Base-by-base conservation (phyloP, 2,797 vertebrate species). In the Cuculus canorus region DNA sequence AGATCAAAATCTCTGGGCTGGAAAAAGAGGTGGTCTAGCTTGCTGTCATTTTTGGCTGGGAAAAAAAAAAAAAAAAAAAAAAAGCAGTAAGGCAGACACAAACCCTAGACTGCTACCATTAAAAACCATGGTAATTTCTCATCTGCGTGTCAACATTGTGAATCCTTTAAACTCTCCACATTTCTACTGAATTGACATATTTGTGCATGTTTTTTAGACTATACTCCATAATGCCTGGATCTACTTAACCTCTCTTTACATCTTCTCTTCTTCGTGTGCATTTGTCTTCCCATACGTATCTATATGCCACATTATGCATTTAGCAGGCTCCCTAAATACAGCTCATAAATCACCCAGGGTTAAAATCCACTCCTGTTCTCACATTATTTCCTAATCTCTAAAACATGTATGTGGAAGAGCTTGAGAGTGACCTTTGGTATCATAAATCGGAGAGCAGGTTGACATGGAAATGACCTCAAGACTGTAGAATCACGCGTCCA, bases 321-420 rank as follows among this genome's bases (percentile, higher is more conserved):
- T 73, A 73, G 71, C 77, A 85, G 68, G 15, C 71, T 89, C 82
- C 66, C 37, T 78, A 73, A 75, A 81, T 35, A 63, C 1, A 27
- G 41, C 50, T 64, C 24, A 2, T 92, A 86, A 92, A 89, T 94
- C 84, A 91, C 70, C 17, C 15, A 16, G 69, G 68, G 76, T 90
- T 91, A 86, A 93, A 84, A 88, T 86, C 77, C 82, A 54, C 68
- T 83, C 56, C 65, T 88, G 52, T 85, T 93, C 82, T 91, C 85
- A 72, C 59, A 21, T 88, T 71, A 91, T 92, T 93, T 94, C 90
- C 88, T 97, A 93, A 95, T 94, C 95, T 96, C 92, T 91, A 82
- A 95, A 95, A 95, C 84, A 61, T 83, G 68, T 78, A 88, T 45
- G 69, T 93, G 66, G 78, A 93, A 91, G 93, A 91, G 45, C 56